Evolutionary conservation across 37 sponge, comb jelly and placozoan species (phyloP), one percentile per base, ranked within the genome.

Genomic region (Geodia barretti): DNA sequence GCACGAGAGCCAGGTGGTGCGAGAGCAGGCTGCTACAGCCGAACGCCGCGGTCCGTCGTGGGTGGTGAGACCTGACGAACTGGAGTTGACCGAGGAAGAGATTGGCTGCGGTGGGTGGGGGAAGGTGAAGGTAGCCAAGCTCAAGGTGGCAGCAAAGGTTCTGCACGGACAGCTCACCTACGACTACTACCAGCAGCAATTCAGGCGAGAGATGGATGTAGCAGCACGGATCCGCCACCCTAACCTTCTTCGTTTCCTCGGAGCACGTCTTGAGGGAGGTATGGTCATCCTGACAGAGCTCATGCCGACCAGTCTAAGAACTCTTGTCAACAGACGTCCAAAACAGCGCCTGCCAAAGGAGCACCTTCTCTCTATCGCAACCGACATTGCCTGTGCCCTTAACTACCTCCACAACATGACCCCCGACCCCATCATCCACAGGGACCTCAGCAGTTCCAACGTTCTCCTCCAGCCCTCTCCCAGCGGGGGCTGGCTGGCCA

Each of bases 51-150:
- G 14, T 38, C 11, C 8, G 37, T n/a, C 59, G 62, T 92, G 92
- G 92, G 70, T 77, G n/a, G 73, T 92, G 11, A 14, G 47, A 0
- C 59, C 73, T 60, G 39, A 70, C 39, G 88, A 92, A 42, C 71
- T 92, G 5, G 34, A n/a, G n/a, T 17, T 92, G 26, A 79, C 84
- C 14, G 76, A 61, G 21, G 38, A 60, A 43, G 54, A 68, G 20
- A 76, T 92, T 67, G 93, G 93, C 20, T n/a, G n/a, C n/a, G n/a
- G n/a, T n/a, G n/a, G n/a, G n/a, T 92, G 82, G 82, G 92, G 78
- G 1, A 39, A 29, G n/a, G 89, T 92, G 28, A 62, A 73, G 39
- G 86, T 88, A 32, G 89, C 89, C 3, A 71, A 62, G n/a, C 36
- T 70, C 47, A 31, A 39, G 0, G 90, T 89, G 54, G 94, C 94